A percentile compares a stretch with the other conserved stretches of the same genome.
Conservation (phyloP, 1,140 invertebrate species). For the Cherax quadricarinatus region DNA sequence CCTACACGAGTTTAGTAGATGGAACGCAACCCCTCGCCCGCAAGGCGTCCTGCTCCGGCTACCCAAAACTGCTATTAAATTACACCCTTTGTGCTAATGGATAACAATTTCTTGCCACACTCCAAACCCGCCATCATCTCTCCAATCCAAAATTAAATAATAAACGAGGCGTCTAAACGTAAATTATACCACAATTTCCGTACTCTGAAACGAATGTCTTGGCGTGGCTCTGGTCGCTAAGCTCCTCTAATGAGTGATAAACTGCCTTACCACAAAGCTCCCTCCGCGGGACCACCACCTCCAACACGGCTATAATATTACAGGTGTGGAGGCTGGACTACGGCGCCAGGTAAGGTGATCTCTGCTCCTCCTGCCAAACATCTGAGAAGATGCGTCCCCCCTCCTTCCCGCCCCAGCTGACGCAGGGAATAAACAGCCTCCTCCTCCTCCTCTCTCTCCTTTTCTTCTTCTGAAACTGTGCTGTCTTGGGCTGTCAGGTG, state of each 20-base stretch:
- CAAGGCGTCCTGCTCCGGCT: no score
- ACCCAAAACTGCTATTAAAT: not conserved
- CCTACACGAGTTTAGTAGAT: no score
- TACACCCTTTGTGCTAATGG: not conserved
- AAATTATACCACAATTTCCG: not conserved
- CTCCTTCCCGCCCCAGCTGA: constrained; percentile 29
- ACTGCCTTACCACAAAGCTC: constrained; percentile 14
- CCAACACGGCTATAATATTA: constrained; percentile 4
- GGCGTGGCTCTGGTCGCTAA: not conserved
- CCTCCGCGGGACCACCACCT: no score
- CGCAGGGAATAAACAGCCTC: not conserved
- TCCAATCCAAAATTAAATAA: not conserved
- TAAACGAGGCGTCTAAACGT: not conserved
- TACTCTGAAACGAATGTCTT: no score
- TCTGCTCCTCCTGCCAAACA: constrained; percentile 28
- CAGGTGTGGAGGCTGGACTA: constrained; percentile 22
- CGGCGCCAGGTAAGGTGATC: constrained; percentile 31
- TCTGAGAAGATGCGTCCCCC: constrained; percentile 4
- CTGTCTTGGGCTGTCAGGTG: no score
- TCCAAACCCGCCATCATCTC: not conserved
- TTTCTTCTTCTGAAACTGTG: not conserved
- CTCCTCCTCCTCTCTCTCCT: not conserved
- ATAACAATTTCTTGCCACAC: no score
- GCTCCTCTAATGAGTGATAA: constrained; percentile 19
- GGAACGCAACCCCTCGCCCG: no score